These are phyloP conservation scores for Erythrocebus patas DNA, from an alignment of 2,113 vertebrate genomes.

Conservation along the genomic window DNA sequence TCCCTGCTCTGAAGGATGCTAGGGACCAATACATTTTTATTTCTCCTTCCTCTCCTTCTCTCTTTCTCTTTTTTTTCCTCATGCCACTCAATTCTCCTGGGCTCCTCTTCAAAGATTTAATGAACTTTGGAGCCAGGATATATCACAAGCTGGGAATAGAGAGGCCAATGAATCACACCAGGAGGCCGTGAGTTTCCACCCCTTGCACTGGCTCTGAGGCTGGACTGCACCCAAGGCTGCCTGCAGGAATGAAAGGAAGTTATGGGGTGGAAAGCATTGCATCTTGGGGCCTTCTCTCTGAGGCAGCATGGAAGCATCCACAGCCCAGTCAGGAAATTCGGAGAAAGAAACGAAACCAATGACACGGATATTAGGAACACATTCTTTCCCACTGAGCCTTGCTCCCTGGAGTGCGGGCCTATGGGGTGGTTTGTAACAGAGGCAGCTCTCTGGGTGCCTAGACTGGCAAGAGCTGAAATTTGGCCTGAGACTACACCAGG, in stretches of 20 bases:
- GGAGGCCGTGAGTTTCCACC: not conserved
- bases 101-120: constrained; percentile 42
- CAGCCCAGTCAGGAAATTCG: not conserved
- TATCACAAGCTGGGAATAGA: not conserved
- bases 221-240: not conserved
- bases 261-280: not conserved
- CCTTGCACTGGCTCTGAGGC: not conserved
- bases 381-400: constrained; percentile 60
- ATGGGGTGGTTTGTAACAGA: constrained; percentile 25
- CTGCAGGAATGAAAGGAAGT: not conserved
- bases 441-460: not conserved
- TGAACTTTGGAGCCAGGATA: constrained; percentile 44
- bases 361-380: constrained; percentile 21
- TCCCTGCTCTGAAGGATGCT: not conserved
- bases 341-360: constrained; percentile 19
- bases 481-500: not conserved
- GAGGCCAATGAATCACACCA: constrained; percentile 23
- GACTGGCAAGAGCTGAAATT: not conserved
- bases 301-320: not conserved
- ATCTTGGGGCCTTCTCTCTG: not conserved
- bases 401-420: constrained; percentile 32
- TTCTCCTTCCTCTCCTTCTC: not conserved
- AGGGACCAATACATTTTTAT: not conserved
- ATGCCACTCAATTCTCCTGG: not conserved
- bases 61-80: not conserved